Percentiles rank a stretch among this genome's conserved stretches.
Evolutionary conservation across 2,797 vertebrate genomes (phyloP).

Genomic region (Champsocephalus gunnari): DNA sequence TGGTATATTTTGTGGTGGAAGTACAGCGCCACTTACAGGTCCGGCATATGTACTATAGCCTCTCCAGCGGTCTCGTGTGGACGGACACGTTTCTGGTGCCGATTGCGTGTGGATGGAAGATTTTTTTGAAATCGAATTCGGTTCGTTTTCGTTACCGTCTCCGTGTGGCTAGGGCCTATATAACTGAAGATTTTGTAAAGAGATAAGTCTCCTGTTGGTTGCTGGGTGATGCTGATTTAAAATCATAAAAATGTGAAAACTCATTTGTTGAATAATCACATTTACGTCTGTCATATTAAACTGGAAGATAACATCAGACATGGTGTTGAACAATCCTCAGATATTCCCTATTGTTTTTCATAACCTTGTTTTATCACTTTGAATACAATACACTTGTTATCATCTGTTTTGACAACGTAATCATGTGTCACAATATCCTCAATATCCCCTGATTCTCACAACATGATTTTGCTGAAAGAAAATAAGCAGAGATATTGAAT

Average conservation of each 20-base stretch:
- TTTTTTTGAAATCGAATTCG: no score
- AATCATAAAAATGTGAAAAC: no score
- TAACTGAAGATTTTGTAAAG: background rate
- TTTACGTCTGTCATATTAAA: background rate
- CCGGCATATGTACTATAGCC: no score
- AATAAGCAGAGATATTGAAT: conserved; percentile 16
- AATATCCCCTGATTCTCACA: background rate
- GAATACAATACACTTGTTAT: conserved; percentile 4
- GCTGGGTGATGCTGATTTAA: background rate
- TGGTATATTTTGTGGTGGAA: no score
- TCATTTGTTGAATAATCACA: background rate
- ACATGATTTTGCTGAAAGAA: conserved; percentile 2
- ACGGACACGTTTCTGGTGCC: no score
- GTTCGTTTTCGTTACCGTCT: no score
- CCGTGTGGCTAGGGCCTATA: background rate
- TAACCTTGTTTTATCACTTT: conserved; percentile 11
- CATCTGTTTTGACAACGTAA: conserved; percentile 10
- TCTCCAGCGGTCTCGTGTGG: no score
- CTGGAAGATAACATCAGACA: no score
- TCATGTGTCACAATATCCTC: background rate
- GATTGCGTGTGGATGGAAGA: no score
- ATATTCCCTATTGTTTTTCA: background rate
- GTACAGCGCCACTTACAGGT: no score
- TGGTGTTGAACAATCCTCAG: background rate
- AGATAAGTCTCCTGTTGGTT: conserved; percentile 1